phyloP scores from a whole-genome alignment of 2,113 vertebrate genomes.

The Hystrix cristata region DNA sequence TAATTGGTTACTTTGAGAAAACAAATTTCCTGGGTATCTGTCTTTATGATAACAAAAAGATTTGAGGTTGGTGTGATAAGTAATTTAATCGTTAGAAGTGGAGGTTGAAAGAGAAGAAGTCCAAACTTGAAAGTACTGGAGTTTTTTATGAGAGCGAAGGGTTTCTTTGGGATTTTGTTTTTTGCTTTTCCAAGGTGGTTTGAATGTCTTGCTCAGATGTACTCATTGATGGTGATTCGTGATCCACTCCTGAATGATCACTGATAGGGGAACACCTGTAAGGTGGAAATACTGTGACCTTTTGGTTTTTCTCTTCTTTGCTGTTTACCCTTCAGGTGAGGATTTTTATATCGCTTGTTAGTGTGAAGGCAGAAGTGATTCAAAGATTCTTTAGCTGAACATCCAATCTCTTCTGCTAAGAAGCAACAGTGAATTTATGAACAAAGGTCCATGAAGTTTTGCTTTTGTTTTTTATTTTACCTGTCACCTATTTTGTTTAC shows the following conservation, averaged over 20 bases:
- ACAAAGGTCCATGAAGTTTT: not conserved
- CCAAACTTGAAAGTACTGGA: not conserved
- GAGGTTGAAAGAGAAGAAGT: not conserved
- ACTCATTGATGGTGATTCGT: not conserved
- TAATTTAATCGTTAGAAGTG: slow-evolving; percentile 48
- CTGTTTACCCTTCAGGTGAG: slow-evolving; percentile 16
- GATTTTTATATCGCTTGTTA: slow-evolving; percentile 36
- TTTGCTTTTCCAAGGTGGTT: not conserved
- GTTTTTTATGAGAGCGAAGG: slow-evolving; percentile 15
- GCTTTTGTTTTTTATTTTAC: not conserved
- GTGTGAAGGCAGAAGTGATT: slow-evolving; percentile 39
- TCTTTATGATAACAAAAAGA: slow-evolving; percentile 16
- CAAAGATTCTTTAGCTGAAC: slow-evolving; percentile 16
- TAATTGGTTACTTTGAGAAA: slow-evolving; percentile 47
- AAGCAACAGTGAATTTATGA: not conserved
- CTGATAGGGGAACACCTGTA: not conserved
- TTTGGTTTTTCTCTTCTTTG: slow-evolving; percentile 5
- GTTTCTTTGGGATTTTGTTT: not conserved
- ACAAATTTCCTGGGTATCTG: not conserved
- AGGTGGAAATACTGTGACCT: slow-evolving; percentile 5
- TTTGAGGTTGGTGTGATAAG: slow-evolving; percentile 48
- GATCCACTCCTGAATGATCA: not conserved
- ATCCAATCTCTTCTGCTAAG: slow-evolving; percentile 22
- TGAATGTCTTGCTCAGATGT: not conserved
- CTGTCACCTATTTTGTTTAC: not conserved